Conservation (phyloP, 2,113 vertebrate species). For the Orycteropus afer region DNA sequence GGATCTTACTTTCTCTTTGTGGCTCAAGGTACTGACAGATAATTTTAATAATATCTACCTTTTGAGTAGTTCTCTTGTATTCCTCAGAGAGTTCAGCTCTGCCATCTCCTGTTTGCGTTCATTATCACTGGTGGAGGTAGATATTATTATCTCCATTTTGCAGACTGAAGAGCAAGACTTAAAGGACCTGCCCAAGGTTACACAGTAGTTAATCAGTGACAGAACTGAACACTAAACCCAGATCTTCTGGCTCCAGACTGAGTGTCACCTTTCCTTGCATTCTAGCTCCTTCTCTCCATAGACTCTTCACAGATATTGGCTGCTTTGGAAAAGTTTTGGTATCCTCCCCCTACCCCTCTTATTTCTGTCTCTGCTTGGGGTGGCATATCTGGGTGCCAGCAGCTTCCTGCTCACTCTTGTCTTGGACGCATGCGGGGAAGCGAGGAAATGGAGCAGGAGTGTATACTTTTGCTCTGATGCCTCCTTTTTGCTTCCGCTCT, state of each 20-base stretch:
- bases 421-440: fast-evolving
- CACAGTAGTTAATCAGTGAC: neutral
- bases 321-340: neutral
- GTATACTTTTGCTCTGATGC: fast-evolving
- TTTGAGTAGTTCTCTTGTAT: fast-evolving
- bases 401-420: neutral
- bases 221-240: neutral
- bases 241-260: neutral
- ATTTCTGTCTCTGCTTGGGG: neutral
- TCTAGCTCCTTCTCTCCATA: neutral
- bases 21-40: neutral
- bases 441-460: neutral
- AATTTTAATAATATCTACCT: fast-evolving
- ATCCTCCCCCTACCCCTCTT: fast-evolving
- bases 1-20: neutral
- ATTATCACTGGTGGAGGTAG: fast-evolving
- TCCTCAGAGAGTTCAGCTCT: fast-evolving
- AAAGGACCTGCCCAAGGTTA: neutral
- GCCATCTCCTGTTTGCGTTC: fast-evolving
- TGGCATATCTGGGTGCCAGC: neutral
- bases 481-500: neutral
- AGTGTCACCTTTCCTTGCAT: neutral
- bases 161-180: neutral
- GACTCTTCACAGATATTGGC: neutral
- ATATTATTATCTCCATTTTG: neutral